Evolutionary conservation across 2,888 invertebrate genomes (phyloP).

Genomic region (Eupithecia abbreviata): DNA sequence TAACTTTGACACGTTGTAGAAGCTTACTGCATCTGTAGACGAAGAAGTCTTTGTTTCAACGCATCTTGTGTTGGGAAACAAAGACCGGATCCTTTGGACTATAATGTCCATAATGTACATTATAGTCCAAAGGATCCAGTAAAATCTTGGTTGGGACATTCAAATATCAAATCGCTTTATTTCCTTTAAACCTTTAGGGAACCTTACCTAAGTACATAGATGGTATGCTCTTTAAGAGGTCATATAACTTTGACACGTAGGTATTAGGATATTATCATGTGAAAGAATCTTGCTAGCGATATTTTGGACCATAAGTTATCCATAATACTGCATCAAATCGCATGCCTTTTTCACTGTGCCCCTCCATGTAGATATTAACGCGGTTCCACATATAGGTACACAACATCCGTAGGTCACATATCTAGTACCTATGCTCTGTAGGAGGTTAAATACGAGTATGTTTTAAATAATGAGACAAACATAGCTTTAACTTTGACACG

Average conservation of each 20-base stretch:
- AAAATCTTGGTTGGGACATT: neutral
- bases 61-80: neutral
- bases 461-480: too few species aligned
- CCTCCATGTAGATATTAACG: neutral
- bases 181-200: too few species aligned
- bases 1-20: neutral
- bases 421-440: neutral
- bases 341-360: neutral
- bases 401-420: neutral
- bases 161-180: too few species aligned
- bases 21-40: neutral
- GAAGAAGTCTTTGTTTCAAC: too few species aligned
- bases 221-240: neutral
- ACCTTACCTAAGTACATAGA: neutral
- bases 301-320: too few species aligned
- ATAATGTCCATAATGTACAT: neutral
- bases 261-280: too few species aligned
- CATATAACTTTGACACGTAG: too few species aligned
- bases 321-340: too few species aligned
- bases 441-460: neutral
- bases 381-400: neutral
- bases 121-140: too few species aligned
- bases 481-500: too few species aligned
- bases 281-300: too few species aligned
- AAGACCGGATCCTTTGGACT: neutral